phyloP scores from a whole-genome alignment of 2,797 vertebrate species.

The Otolemur crassicaudatus region DNA sequence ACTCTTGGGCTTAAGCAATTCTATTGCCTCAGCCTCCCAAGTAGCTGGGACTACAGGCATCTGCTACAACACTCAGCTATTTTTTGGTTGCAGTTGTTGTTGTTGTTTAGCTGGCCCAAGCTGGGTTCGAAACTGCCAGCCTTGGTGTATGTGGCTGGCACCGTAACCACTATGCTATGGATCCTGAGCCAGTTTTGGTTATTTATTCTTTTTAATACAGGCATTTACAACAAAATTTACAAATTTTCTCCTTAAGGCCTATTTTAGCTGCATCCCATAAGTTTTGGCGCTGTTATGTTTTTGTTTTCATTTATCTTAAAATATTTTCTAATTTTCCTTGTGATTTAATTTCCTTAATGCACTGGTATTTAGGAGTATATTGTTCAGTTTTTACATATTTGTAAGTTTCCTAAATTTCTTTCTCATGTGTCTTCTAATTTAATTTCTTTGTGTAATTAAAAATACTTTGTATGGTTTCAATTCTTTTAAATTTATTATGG shows the following conservation, averaged over 20 bases:
- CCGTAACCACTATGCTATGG: too few species aligned
- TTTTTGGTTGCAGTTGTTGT: too few species aligned
- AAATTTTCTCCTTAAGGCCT: background rate
- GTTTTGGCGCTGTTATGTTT: constrained; percentile 48
- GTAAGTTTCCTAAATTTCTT: constrained; percentile 10
- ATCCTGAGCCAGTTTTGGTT: too few species aligned
- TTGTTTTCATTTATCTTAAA: constrained; percentile 45
- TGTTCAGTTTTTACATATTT: constrained; percentile 26
- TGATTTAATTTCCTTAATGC: background rate
- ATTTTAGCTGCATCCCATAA: background rate
- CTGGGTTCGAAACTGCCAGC: too few species aligned
- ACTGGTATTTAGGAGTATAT: background rate
- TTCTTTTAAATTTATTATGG: constrained; percentile 48
- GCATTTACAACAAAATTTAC: background rate
- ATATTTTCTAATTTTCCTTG: constrained; percentile 40
- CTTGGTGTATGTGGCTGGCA: too few species aligned
- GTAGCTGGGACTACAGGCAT: too few species aligned
- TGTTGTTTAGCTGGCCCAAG: too few species aligned
- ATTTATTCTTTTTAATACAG: background rate
- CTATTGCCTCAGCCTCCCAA: too few species aligned
- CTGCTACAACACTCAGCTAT: too few species aligned
- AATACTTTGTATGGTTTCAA: constrained; percentile 28
- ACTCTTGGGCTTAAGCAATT: too few species aligned
- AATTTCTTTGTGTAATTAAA: background rate
- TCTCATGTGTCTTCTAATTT: constrained; percentile 58